Evolutionary conservation across 2,797 vertebrate genomes (phyloP).

Genomic region (Pangasius krempfi): DNA sequence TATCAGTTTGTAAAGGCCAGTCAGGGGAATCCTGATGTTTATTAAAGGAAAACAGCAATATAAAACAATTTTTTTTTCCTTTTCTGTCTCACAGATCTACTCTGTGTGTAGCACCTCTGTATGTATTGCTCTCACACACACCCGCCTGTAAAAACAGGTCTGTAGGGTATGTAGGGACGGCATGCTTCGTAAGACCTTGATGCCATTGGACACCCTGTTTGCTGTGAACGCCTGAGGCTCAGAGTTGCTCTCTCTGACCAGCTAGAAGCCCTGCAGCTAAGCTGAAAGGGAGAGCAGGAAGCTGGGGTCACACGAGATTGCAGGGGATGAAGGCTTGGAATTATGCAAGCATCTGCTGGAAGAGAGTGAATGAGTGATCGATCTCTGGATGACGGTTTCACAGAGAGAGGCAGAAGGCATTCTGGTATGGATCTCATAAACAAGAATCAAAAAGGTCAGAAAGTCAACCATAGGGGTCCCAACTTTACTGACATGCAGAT

Average conservation of each 20-base stretch:
- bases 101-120: not conserved
- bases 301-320: not conserved
- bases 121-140: not conserved
- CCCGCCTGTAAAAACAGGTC: constrained; percentile 1
- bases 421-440: not conserved
- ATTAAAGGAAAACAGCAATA: constrained; percentile 14
- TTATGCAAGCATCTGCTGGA: not conserved
- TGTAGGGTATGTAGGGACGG: not conserved
- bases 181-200: not conserved
- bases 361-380: not conserved
- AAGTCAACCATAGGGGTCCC: constrained; percentile 1
- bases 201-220: not conserved
- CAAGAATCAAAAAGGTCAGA: constrained; percentile 12
- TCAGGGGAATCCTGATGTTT: constrained; percentile 6
- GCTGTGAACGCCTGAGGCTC: not conserved
- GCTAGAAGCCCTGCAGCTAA: constrained; percentile 17
- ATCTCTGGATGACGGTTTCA: not conserved
- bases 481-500: constrained; percentile 21
- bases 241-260: not conserved
- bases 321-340: not conserved
- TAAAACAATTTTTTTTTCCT: not conserved
- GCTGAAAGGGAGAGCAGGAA: constrained; percentile 26
- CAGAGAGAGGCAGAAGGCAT: not conserved
- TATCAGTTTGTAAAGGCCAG: not conserved
- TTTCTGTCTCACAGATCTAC: not conserved